Base-by-base conservation (phyloP, 2,888 invertebrate genomes). In the Zele albiditarsus region DNA sequence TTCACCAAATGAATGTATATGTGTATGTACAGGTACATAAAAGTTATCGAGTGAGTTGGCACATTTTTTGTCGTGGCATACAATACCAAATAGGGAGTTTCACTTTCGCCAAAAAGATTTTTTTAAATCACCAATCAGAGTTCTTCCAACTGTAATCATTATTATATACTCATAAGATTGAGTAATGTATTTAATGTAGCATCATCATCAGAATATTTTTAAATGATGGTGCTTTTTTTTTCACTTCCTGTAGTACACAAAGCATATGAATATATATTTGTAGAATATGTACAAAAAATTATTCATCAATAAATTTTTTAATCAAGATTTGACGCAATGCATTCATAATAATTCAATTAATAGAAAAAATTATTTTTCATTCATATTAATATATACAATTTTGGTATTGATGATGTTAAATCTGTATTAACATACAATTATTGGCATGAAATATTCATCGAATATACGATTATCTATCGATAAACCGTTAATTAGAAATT, bases 21-120 rank as follows among this genome's bases (percentile, higher is more conserved):
- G 8, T 53, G 20, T 23, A 53, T 46, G n/a, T 65, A 38, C 42
- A 33, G 3, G 6, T n/a, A 42, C 42, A 66, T 66, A 27, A 46
- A 66, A 46, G 23, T 33, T 23, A 65, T 38, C 12, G 20, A 14
- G 12, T 46, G 25, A 66, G 14, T 27, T 27, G 25, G 66, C 42
- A 27, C 20, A 66, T 66, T 66, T 27, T 27, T 46, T 53, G 20
- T n/a, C 16, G 38, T 16, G 16, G 42, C 66, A 66, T 12, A 31
- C 66, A 66, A 46, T 23, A 66, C 66, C 66, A 66, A 66, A 66
- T 66, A 46, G 66, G 66, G 66, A 66, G 42, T 66, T 66, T 66
- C 46, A 66, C 66, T 66, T 66, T 66, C 66, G 46, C 66, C n/a
- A 46, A 46, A 66, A 46, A 23, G 12, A 27, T 46, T 16, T 25